phyloP scores from a whole-genome alignment of 2,113 vertebrate genomes.

The Toxotes chatareus region DNA sequence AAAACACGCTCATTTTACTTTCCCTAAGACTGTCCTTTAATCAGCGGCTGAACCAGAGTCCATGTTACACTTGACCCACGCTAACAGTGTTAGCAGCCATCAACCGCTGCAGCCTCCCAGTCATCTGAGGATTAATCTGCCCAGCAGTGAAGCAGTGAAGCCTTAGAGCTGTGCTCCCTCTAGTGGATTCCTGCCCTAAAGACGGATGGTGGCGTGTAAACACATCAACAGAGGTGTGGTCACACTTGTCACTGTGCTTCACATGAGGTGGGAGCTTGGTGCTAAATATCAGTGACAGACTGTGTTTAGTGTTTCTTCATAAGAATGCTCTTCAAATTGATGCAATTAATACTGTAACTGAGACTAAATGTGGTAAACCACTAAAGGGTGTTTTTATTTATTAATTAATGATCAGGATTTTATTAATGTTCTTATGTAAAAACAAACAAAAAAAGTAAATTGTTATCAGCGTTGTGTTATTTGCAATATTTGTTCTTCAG shows the following conservation, averaged over 20 bases:
- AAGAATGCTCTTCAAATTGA: not conserved
- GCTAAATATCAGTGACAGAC: conserved; percentile 8
- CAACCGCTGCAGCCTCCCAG: conserved; percentile 12
- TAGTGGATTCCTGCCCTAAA: conserved; percentile 71
- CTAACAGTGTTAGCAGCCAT: conserved; percentile 3
- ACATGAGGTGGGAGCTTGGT: not conserved
- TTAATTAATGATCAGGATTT: too few relatives aligned
- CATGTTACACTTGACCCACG: not conserved
- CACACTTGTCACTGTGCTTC: conserved; percentile 1
- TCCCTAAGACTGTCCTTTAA: not conserved
- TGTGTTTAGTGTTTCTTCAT: not conserved
- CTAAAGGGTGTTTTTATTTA: too few relatives aligned
- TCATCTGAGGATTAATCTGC: conserved; percentile 8
- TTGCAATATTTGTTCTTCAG: too few relatives aligned
- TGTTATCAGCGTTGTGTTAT: too few relatives aligned
- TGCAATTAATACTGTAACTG: not conserved
- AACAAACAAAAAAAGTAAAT: too few relatives aligned
- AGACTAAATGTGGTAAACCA: not conserved
- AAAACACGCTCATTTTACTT: not conserved
- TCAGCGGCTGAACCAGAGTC: not conserved
- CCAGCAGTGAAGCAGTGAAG: conserved; percentile 18
- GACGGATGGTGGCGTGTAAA: conserved; percentile 15
- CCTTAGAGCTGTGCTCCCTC: conserved; percentile 75
- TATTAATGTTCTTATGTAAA: too few relatives aligned
- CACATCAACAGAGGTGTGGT: conserved; percentile 10